Evolutionary conservation across 2,888 invertebrate genomes (phyloP), one percentile per base, ranked within the genome.

Genomic region (Tipula vernalis): DNA sequence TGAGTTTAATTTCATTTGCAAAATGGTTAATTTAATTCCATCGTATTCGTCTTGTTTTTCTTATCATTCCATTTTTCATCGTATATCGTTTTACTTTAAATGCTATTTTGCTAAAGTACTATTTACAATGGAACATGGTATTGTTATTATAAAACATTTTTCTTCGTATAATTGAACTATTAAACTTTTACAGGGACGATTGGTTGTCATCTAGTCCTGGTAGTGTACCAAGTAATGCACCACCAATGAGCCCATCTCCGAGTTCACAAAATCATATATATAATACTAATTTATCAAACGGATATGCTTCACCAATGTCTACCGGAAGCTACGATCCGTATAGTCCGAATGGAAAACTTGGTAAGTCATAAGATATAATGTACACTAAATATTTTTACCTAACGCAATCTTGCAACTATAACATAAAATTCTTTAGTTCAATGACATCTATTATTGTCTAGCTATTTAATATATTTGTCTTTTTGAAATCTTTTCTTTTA

Each of bases 291-390:
- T 90, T 91, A 90, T 91, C 91, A 57, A 96, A 96, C 89, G 97
- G 97, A 87, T 97, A 96, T 91, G 95, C 96, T 86, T 96, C 96
- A 89, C 96, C 97, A 28, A 94, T 96, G 93, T 96, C 96, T 87
- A 95, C 96, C 18, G 95, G 96, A 91, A 97, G 96, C 94, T 97
- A 97, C 93, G 97, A 97, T 89, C 96, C 96, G 2, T 97, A 97
- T 91, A 97, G 96, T 92, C 97, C 97, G 88, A 96, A 96, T 92
- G 96, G 96, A 90, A 97, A 96, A 94, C 94, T 96, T 93, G 96
- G 97, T 96, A 89, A 95, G 96, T 93, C 86, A 57, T 57, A 12
- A 42, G 13, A 36, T 83, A 71, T 86, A 15, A 57, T 57, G n/a
- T 57, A 57, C n/a, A 51, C 15, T 51, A 6, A 6, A 39, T 39